Percentiles rank a stretch among this genome's conserved stretches.
Conservation (phyloP, 2,113 vertebrate species). For the Gymnorhina tibicen region DNA sequence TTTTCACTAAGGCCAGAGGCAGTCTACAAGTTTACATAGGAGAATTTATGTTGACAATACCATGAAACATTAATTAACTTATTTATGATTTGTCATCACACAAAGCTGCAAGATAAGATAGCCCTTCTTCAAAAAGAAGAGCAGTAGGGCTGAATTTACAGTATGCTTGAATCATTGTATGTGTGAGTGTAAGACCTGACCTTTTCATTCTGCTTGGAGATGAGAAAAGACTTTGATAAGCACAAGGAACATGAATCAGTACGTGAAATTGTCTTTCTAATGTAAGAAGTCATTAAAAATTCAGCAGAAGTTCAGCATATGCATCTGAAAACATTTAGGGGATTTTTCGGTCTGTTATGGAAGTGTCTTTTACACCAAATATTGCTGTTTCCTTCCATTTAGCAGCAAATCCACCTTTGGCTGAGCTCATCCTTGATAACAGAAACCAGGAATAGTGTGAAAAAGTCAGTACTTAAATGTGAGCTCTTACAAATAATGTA, state of each 20-base stretch:
- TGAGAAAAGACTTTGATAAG: neutral
- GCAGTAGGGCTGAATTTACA: neutral
- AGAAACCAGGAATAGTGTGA: neutral
- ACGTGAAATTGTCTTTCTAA: neutral
- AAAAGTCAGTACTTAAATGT: neutral
- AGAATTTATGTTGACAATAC: neutral
- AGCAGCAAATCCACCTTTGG: neutral
- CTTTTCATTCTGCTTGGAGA: neutral
- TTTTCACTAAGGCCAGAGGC: neutral
- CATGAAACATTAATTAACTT: neutral
- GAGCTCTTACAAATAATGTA: neutral
- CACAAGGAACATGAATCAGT: neutral
- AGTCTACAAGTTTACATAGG: neutral
- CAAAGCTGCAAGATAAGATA: neutral
- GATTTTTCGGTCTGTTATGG: neutral
- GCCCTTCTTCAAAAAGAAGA: neutral
- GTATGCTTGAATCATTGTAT: neutral
- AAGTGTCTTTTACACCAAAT: neutral
- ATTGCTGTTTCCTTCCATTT: neutral
- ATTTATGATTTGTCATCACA: neutral
- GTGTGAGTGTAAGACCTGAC: neutral
- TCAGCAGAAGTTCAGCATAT: neutral
- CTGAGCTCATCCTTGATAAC: neutral
- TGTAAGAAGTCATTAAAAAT: neutral
- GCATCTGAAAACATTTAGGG: neutral